These are phyloP conservation scores for Ctena decussata DNA, from an alignment of 2,888 invertebrate species.

Conservation along the genomic window DNA sequence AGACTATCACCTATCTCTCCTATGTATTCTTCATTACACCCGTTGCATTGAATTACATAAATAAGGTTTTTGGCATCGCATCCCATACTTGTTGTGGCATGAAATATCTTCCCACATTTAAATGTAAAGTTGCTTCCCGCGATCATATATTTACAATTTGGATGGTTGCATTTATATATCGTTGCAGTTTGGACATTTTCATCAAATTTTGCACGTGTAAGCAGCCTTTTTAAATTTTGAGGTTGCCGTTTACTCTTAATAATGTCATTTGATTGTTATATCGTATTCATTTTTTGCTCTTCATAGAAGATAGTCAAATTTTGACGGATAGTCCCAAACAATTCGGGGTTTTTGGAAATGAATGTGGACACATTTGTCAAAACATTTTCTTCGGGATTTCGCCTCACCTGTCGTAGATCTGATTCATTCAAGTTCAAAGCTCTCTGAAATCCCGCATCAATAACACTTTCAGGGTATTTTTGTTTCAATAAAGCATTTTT, in stretches of 20 bases:
- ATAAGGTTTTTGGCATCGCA: background rate
- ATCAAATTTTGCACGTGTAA: background rate
- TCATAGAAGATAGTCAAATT: background rate
- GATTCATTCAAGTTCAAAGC: background rate
- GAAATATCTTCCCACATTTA: background rate
- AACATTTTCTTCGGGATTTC: background rate
- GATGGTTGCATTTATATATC: background rate
- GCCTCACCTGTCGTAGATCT: background rate
- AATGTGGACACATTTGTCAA: background rate
- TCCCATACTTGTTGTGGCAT: background rate
- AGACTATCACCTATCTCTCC: background rate
- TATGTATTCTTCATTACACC: background rate
- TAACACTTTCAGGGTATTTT: conserved; percentile 11
- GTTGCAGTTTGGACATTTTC: background rate
- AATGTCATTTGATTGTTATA: background rate
- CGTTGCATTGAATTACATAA: background rate
- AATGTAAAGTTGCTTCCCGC: background rate
- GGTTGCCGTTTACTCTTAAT: background rate
- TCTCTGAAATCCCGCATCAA: conserved; percentile 2
- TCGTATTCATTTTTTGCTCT: background rate
- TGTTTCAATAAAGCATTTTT: conserved; percentile 6
- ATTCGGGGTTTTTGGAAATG: background rate
- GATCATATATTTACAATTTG: background rate
- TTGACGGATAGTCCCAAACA: background rate
- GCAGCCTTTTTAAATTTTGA: background rate